Evolutionary conservation across 2,797 vertebrate species (phyloP).

Genomic region (Oreortyx pictus): DNA sequence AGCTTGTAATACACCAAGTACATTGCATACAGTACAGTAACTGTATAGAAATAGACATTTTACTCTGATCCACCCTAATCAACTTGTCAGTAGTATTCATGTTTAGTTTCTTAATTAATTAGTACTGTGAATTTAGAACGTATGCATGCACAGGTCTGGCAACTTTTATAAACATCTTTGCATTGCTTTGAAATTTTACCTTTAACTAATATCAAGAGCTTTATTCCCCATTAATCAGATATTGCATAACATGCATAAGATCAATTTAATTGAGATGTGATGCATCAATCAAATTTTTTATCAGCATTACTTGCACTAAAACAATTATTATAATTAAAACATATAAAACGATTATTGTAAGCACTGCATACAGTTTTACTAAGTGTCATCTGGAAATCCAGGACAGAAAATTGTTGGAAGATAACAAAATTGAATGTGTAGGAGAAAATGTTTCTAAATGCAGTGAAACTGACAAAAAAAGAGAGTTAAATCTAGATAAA

Average conservation of each 20-base stretch:
- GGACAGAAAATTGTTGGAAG: not conserved
- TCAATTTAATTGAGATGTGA: conserved; percentile 20
- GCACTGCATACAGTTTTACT: not conserved
- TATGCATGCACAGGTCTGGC: not conserved
- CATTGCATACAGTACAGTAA: not conserved
- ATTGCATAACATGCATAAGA: not conserved
- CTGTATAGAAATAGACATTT: not conserved
- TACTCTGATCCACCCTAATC: not conserved
- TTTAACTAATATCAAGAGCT: conserved; percentile 52
- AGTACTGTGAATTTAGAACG: conserved; percentile 18
- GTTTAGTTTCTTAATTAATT: conserved; percentile 37
- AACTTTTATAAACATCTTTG: conserved; percentile 24
- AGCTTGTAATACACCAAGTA: not conserved
- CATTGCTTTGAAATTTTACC: conserved; percentile 67
- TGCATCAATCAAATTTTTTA: conserved; percentile 44
- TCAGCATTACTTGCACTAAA: not conserved
- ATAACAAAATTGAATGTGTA: not conserved
- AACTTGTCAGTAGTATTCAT: not conserved
- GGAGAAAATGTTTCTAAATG: not conserved
- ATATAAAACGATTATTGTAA: no score
- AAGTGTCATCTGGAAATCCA: not conserved
- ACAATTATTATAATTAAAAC: no score
- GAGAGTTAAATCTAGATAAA: not conserved
- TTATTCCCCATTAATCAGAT: conserved; percentile 32
- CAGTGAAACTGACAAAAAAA: not conserved